Conservation (phyloP, 2,113 vertebrate species). For the Halcyon malimbica region DNA sequence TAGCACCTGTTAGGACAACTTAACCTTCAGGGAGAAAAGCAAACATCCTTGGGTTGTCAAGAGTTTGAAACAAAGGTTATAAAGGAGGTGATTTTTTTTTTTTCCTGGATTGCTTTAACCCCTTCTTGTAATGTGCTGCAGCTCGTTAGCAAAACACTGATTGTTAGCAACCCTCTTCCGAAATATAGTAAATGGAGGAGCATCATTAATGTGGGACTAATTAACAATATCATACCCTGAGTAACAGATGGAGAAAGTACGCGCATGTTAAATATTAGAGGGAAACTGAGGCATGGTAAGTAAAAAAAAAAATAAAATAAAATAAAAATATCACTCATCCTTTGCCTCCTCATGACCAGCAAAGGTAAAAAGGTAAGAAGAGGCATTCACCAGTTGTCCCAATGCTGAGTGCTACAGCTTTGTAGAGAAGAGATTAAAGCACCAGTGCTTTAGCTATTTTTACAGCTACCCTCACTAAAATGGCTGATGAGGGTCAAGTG, state of each 20-base stretch:
- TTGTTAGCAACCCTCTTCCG: not conserved
- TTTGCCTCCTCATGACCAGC: not conserved
- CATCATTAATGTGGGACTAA: not conserved
- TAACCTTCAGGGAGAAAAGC: constrained; percentile 77
- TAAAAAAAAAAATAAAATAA: not conserved
- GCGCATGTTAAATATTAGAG: fast-evolving
- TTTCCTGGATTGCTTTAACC: constrained; percentile 48
- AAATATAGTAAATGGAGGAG: not conserved
- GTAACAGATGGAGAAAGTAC: not conserved
- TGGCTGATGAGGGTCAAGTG: not conserved
- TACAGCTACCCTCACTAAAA: not conserved
- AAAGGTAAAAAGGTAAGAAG: not conserved
- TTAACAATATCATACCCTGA: not conserved
- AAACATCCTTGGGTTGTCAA: constrained; percentile 64
- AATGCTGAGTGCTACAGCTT: not conserved
- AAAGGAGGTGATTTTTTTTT: not conserved
- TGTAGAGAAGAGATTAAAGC: not conserved
- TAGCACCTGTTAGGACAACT: constrained; percentile 78
- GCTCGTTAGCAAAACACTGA: not conserved
- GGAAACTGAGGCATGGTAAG: not conserved
- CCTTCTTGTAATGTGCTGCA: constrained; percentile 10
- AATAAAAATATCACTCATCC: not conserved
- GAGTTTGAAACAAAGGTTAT: constrained; percentile 60
- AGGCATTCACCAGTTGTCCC: not conserved
- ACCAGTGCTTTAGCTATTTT: not conserved